Evolutionary conservation across 1,140 invertebrate species (phyloP), one percentile per base, ranked within the genome.

Genomic region (Magallana ariakensis): DNA sequence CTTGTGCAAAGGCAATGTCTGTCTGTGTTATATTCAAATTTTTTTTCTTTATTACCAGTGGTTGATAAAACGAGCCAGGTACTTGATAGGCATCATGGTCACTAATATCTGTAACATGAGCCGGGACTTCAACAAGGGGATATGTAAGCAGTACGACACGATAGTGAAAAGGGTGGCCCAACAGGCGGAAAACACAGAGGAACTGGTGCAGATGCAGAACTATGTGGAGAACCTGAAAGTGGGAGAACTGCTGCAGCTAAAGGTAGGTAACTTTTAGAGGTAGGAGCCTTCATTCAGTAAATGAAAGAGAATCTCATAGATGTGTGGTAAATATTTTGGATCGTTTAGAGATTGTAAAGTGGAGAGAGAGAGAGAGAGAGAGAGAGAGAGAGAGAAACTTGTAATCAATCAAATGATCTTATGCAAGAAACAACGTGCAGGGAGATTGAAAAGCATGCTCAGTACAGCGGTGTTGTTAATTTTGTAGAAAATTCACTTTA

Each of bases 81-180:
- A 86, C 13, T 88, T 94, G 53, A 89, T 91, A 10, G 86, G 92
- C 75, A 91, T 91, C 15, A 91, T 94, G 90, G 91, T 93, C n/a
- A 90, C 88, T 33, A 94, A 94, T 62, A 92, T 95, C n/a, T 88
- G 90, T 26, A 87, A 91, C 5, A 93, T 85, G 0, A 94, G 92
- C 81, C 90, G 90, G 55, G 91, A 90, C 80, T 95, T 95, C 83
- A 94, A 94, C 85, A 90, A 92, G 5, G 89, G 87, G 10, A 95
- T 95, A 22, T 94, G 94, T 90, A 86, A 87, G 15, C 93, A 94
- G 89, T 98, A 98, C 94, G 97, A 99, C 91, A 96, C 96, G 90
- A 98, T 99, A 95, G 97, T 97, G 0, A 96, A 97, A 85, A 96
- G 96, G 90, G 97, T 97, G 26, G 97, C 97, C 26, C 96, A 96